These are phyloP conservation scores for Perithous albicinctus DNA, from an alignment of 2,888 invertebrate species.

Conservation along the genomic window DNA sequence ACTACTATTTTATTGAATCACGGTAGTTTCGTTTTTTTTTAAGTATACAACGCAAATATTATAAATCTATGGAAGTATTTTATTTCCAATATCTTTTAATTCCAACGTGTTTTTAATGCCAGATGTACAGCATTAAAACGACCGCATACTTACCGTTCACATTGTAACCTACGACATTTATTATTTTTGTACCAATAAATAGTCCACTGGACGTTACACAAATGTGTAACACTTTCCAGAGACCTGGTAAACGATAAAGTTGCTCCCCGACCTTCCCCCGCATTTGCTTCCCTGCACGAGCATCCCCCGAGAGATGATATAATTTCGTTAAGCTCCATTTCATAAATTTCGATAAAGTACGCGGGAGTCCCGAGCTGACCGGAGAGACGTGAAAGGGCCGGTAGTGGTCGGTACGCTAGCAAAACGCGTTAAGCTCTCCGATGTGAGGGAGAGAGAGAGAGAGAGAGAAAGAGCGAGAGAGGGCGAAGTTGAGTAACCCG, in stretches of 20 bases:
- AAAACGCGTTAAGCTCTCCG: conserved; percentile 42
- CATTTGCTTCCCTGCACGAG: neutral
- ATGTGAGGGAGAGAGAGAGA: neutral
- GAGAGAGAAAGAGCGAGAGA: neutral
- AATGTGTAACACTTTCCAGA: neutral
- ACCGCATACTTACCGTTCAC: neutral
- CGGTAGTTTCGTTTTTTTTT: neutral
- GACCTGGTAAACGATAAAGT: neutral
- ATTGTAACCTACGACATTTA: neutral
- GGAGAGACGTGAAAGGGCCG: conserved; percentile 37
- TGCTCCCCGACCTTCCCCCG: no score
- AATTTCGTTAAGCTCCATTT: conserved; percentile 53
- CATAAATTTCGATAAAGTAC: conserved; percentile 61
- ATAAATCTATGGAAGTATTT: neutral
- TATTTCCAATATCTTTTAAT: no score
- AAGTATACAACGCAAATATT: no score
- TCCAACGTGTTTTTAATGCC: neutral
- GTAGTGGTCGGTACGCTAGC: conserved; percentile 26
- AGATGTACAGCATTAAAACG: neutral
- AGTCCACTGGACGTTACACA: neutral
- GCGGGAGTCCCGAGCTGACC: conserved; percentile 6
- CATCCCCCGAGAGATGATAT: conserved; percentile 29
- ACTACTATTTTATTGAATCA: no score
- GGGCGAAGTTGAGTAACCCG: conserved; percentile 4
- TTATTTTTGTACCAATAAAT: neutral